Conservation (phyloP, 2,888 invertebrate species). For the Brenthis hecate region DNA sequence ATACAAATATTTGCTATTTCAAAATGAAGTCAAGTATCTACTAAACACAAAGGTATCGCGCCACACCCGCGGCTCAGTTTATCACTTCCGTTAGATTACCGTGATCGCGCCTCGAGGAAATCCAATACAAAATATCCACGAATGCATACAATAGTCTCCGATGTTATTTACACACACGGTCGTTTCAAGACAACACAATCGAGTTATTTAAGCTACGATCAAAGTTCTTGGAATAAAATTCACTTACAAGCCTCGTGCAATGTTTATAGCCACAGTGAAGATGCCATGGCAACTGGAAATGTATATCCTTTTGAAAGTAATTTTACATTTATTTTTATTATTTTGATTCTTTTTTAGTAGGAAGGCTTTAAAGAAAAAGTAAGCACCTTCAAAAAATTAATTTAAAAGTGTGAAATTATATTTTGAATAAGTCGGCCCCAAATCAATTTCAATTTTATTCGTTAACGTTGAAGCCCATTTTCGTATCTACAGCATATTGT, state of each 20-base stretch:
- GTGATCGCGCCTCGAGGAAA: constrained; percentile 48
- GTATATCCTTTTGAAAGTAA: too few relatives aligned
- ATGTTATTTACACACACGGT: constrained; percentile 35
- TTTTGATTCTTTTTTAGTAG: too few relatives aligned
- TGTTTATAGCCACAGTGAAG: constrained; percentile 1
- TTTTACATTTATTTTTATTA: too few relatives aligned
- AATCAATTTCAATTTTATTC: too few relatives aligned
- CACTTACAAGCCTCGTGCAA: constrained; percentile 2
- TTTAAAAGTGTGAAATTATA: too few relatives aligned
- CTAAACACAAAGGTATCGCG: constrained; percentile 24
- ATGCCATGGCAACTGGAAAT: neutral
- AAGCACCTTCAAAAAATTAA: too few relatives aligned
- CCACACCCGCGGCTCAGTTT: constrained; percentile 44
- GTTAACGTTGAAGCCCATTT: too few relatives aligned
- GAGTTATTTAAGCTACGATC: constrained; percentile 23
- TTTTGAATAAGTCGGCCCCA: too few relatives aligned
- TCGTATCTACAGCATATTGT: too few relatives aligned
- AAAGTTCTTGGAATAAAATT: constrained; percentile 14
- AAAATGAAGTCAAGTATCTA: neutral
- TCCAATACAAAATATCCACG: constrained; percentile 49
- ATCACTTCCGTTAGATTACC: constrained; percentile 61
- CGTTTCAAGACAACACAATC: constrained; percentile 34
- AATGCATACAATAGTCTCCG: constrained; percentile 39
- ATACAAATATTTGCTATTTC: neutral
- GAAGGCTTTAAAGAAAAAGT: too few relatives aligned